phyloP scores from a whole-genome alignment of 2,113 vertebrate genomes.

The Alouatta palliata region DNA sequence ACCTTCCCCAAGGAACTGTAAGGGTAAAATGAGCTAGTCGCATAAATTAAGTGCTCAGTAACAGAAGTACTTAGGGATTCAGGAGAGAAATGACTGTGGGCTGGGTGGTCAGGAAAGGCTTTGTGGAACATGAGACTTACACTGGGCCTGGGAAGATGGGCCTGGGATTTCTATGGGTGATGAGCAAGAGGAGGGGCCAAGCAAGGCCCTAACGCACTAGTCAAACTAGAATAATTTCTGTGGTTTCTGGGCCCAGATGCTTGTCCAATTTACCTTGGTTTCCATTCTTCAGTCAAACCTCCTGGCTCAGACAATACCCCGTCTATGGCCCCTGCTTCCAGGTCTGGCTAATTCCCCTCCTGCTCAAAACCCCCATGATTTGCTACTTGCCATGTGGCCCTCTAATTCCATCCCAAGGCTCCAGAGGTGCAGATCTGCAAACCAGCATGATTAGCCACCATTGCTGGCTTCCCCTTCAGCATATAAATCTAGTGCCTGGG shows the following conservation, averaged over 20 bases:
- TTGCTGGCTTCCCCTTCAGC: conserved; percentile 57
- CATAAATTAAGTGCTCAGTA: background rate
- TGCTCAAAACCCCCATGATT: conserved; percentile 65
- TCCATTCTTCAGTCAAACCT: conserved; percentile 33
- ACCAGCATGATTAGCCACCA: conserved; percentile 54
- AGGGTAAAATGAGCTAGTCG: background rate
- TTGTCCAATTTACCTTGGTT: background rate
- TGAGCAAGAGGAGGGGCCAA: conserved; percentile 9
- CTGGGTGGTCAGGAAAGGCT: conserved; percentile 11
- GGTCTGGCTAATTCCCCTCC: conserved; percentile 63
- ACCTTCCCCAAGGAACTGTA: background rate
- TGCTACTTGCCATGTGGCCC: conserved; percentile 70
- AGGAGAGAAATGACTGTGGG: background rate
- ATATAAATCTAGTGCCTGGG: conserved; percentile 72
- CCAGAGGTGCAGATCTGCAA: conserved; percentile 78
- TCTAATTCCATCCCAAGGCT: conserved; percentile 77
- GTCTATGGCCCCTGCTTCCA: conserved; percentile 39
- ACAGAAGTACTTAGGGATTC: background rate
- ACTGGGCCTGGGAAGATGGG: background rate
- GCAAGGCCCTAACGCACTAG: background rate
- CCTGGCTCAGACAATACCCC: background rate
- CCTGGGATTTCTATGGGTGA: background rate
- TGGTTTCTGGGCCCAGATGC: background rate
- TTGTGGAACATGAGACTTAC: background rate
- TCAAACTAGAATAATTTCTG: background rate